Percentiles rank a stretch among this genome's conserved stretches.
These are phyloP conservation scores for Montipora capitata DNA, from an alignment of 92 coral and sea anemone species.

Conservation along the genomic window DNA sequence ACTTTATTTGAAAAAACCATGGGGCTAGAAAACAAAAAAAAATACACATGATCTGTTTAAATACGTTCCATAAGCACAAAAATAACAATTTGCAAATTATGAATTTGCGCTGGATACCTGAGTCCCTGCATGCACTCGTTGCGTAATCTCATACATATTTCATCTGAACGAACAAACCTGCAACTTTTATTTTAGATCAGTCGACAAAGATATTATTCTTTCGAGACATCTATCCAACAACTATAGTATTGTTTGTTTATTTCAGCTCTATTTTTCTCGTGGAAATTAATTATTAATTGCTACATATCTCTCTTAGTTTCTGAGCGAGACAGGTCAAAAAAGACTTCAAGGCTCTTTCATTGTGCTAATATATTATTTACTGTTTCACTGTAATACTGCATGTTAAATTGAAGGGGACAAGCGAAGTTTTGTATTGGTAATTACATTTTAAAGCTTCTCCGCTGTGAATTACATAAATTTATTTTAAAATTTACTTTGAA, in stretches of 20 bases:
- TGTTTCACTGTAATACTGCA: background rate
- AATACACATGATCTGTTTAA: background rate
- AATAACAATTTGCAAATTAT: background rate
- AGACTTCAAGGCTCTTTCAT: too few relatives aligned
- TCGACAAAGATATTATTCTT: background rate
- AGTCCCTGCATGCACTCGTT: background rate
- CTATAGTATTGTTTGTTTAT: background rate
- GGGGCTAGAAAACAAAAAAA: background rate
- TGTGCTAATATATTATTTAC: too few relatives aligned
- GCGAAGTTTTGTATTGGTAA: background rate
- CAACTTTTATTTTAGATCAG: background rate
- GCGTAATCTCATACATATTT: background rate
- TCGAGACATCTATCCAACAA: background rate
- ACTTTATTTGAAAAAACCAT: background rate
- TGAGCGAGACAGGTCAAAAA: too few relatives aligned
- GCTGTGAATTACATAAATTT: too few relatives aligned
- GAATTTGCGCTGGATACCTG: background rate
- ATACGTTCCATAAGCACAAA: background rate
- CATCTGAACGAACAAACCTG: background rate
- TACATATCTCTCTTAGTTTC: background rate
- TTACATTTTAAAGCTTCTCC: too few relatives aligned
- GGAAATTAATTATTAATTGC: conserved; percentile 1
- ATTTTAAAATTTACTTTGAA: too few relatives aligned
- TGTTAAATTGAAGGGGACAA: background rate
- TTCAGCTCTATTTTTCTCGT: background rate